Base-by-base conservation (phyloP, 2,797 vertebrate genomes). In the Avahi laniger region DNA sequence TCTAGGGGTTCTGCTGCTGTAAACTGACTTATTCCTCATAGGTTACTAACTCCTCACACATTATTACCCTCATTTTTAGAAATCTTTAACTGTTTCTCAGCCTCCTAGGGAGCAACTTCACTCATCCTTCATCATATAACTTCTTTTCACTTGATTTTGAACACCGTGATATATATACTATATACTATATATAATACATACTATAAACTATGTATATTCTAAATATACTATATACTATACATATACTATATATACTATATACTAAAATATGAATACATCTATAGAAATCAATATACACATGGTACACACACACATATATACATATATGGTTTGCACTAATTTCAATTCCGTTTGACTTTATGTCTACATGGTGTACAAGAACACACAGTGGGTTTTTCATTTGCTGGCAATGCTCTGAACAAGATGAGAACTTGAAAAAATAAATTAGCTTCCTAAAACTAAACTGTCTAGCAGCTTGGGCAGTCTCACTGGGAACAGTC, bases 231-330 rank as follows among this genome's bases (percentile, higher is more conserved):
- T 9, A 65, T 4, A n/a, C 11, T n/a, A n/a, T 18, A 12, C 17
- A 13, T 7, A 28, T 9, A 46, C 2, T 33, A 10, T 28, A 63
- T 38, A 69, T 22, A n/a, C 35, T 38, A 24, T 38, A 38, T 35
- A 52, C 67, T 69, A 69, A 76, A 80, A 26, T 18, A 54, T 20
- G 18, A 17, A 61, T 12, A 43, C 4, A 52, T 4, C 30, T 0
- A 2, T 3, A 7, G 6, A 35, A 79, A 5, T 7, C 14, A 2
- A 20, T 1, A 24, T 17, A 7, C 33, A 5, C 17, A 43, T 0
- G 4, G 28, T 1, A 22, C n/a, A 10, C 1, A 30, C 41, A 67
- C 33, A 11, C 54, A 35, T 1, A 57, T 9, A 30, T 20, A 43
- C 20, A 10, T 65, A 18, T 9, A 65, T 9, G 15, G 63, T 65